Base-by-base conservation (phyloP, 2,888 invertebrate genomes). In the Nemotelus pantherinus region DNA sequence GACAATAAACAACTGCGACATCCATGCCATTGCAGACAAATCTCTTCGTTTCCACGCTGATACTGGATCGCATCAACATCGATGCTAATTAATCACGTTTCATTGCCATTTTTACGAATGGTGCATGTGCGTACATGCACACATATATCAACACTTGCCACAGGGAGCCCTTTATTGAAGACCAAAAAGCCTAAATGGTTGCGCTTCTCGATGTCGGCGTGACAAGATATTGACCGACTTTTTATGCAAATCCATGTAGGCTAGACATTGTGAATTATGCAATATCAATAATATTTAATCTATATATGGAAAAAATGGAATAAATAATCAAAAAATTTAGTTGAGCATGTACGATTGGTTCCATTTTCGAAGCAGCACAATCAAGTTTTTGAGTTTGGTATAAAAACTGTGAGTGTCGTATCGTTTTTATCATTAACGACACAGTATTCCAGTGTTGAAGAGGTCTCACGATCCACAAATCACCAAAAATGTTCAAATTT, bases 401-500 rank as follows among this genome's bases (percentile, higher is more conserved):
- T 72, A 72, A 72, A 72, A 72, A 60, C n/a, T 44, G 39, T 53
- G 10, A 41, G 7, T 45, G 53, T 55, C 9, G 39, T 43, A 43
- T 50, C 7, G 9, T 2, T 70, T 53, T 43, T n/a, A 55, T 70
- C 70, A 70, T 47, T 50, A 10, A 43, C 70, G 9, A 41, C 25
- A 25, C 53, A 10, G 10, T 43, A 70, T 70, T 70, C 44, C 47
- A 53, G 43, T n/a, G 10, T 70, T 41, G 44, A 68, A 65, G 65
- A 47, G 65, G 45, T 65, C 47, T 65, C 6, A 48, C 41, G 53
- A 43, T 41, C 70, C 9, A 55, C 39, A 43, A 39, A 55, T 41
- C 43, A 43, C 41, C 9, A 6, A 70, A 70, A 41, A 70, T 70
- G 70, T 70, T 70, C 70, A 70, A 70, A 70, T 70, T 70, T 55